These are phyloP conservation scores for Acronicta psi DNA, from an alignment of 2,888 invertebrate genomes.

Conservation along the genomic window DNA sequence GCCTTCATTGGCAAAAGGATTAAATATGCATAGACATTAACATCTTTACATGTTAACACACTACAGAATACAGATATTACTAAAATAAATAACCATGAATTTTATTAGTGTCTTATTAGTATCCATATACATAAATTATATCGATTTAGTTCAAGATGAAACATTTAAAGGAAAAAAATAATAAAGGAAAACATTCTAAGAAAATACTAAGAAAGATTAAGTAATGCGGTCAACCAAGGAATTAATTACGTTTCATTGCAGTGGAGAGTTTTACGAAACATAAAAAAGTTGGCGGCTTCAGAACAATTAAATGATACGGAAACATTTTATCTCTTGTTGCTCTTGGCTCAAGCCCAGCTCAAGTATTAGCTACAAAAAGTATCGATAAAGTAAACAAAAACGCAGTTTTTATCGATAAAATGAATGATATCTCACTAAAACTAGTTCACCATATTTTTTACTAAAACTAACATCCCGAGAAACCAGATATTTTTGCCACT, in stretches of 20 bases:
- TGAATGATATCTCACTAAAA: constrained; percentile 32
- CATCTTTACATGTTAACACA: neutral
- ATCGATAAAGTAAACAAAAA: constrained; percentile 36
- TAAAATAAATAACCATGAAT: neutral
- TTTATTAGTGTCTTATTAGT: constrained; percentile 6
- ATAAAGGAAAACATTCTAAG: constrained; percentile 1
- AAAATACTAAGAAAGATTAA: constrained; percentile 13
- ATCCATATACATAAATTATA: neutral
- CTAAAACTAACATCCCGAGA: constrained; percentile 56
- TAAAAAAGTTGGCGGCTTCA: constrained; percentile 17
- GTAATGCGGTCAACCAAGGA: constrained; percentile 29
- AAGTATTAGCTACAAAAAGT: constrained; percentile 35
- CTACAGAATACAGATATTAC: constrained; percentile 1
- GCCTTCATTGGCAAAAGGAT: neutral
- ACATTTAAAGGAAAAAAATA: neutral
- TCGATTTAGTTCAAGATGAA: constrained; percentile 1
- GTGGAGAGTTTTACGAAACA: constrained; percentile 32
- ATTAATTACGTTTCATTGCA: constrained; percentile 27
- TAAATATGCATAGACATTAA: constrained; percentile 6
- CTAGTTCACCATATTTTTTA: constrained; percentile 26
- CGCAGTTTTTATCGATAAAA: constrained; percentile 13
- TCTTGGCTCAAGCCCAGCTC: constrained; percentile 48
- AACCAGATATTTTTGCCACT: constrained; percentile 36
- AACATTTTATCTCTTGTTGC: constrained; percentile 39
- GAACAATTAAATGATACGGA: constrained; percentile 44